phyloP scores from a whole-genome alignment of 2,888 invertebrate species.

The Pyrocoelia pectoralis region DNA sequence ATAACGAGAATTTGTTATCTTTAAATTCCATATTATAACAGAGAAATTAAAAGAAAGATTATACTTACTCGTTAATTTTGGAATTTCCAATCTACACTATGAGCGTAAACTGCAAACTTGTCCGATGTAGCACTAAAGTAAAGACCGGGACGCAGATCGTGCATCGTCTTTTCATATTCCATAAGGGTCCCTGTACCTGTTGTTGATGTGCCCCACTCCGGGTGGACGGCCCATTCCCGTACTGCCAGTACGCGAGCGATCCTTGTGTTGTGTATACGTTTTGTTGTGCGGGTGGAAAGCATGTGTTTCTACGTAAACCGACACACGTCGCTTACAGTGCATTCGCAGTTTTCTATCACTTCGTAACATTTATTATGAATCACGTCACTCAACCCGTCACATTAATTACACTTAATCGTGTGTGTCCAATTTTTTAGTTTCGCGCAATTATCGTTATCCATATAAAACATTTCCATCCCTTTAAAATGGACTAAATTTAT shows the following conservation, averaged over 20 bases:
- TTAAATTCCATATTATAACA: neutral
- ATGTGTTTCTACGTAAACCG: conserved; percentile 24
- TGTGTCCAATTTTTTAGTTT: no score
- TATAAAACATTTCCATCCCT: no score
- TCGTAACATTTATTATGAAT: neutral
- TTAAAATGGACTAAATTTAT: neutral
- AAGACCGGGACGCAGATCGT: conserved; percentile 13
- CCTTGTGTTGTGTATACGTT: conserved; percentile 29
- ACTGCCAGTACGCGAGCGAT: conserved; percentile 36
- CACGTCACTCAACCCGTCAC: neutral
- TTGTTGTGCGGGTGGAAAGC: conserved; percentile 21
- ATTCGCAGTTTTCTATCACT: neutral
- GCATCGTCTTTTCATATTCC: conserved; percentile 27
- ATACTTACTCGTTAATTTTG: neutral
- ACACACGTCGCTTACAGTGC: neutral
- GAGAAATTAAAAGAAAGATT: neutral
- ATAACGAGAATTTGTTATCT: no score
- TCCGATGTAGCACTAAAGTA: conserved; percentile 14
- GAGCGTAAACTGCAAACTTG: neutral
- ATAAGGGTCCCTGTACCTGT: conserved; percentile 37
- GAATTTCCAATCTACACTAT: neutral
- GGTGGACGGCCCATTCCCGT: conserved; percentile 29
- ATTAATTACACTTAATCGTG: no score
- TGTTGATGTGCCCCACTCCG: conserved; percentile 39
- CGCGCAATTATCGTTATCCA: no score